These are phyloP conservation scores for Notothenia coriiceps DNA, from an alignment of 2,113 vertebrate genomes.

Conservation along the genomic window DNA sequence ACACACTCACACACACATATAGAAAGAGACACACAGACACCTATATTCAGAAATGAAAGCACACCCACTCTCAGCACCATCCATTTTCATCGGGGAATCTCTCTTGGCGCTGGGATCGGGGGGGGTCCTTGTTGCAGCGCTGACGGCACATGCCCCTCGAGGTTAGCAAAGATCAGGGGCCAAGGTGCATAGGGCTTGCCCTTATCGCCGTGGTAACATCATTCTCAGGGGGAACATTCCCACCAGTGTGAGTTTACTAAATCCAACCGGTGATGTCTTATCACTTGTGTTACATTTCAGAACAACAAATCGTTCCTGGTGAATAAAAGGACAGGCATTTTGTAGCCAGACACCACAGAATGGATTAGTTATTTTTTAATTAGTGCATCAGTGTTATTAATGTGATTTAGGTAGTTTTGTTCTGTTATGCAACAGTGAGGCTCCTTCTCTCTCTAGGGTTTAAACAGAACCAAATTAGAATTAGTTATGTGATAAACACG, in stretches of 20 bases:
- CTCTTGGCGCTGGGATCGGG: conserved; percentile 42
- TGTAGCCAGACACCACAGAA: not conserved
- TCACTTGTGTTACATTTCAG: conserved; percentile 12
- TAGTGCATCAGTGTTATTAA: not conserved
- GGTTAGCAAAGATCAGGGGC: conserved; percentile 66
- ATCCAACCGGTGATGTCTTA: conserved; percentile 33
- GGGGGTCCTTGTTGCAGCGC: conserved; percentile 30
- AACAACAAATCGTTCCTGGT: not conserved
- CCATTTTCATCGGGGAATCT: conserved; percentile 60
- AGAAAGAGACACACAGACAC: conserved; percentile 1
- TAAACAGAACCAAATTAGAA: not conserved
- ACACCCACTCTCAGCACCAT: conserved; percentile 32
- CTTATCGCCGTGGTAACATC: conserved; percentile 71
- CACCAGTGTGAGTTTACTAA: conserved; percentile 56
- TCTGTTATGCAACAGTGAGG: not conserved
- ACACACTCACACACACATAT: not conserved
- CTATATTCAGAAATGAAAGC: conserved; percentile 1
- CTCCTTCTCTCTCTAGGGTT: not conserved
- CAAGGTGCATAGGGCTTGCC: conserved; percentile 70
- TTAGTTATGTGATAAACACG: not conserved
- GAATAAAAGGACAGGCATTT: not conserved
- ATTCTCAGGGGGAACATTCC: conserved; percentile 68
- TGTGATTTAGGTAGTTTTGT: not conserved
- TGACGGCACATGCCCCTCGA: conserved; percentile 54
- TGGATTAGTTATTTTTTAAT: not conserved